Conservation (phyloP, 2,113 vertebrate species). For the Grus americana region DNA sequence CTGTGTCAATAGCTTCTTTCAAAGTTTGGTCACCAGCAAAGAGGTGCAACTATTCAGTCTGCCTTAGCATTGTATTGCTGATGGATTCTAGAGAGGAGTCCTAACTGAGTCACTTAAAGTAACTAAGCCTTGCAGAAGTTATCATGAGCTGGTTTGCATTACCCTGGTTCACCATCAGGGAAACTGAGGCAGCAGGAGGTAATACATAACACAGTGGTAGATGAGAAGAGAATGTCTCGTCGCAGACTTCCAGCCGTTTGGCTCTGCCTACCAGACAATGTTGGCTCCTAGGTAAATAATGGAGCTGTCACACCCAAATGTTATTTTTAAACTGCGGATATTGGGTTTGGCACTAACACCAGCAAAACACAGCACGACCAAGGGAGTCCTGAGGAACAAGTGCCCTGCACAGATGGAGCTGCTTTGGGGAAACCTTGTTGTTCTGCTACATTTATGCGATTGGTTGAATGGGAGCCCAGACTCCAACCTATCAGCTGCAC, state of each 20-base stretch:
- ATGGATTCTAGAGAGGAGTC: neutral
- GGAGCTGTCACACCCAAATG: slow-evolving; percentile 28
- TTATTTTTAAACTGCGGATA: slow-evolving; percentile 15
- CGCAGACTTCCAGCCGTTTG: neutral
- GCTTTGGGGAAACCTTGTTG: slow-evolving; percentile 5
- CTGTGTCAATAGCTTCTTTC: neutral
- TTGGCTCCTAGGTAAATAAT: slow-evolving; percentile 28
- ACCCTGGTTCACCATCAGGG: neutral
- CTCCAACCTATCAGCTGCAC: neutral
- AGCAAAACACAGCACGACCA: neutral
- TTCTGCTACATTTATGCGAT: neutral
- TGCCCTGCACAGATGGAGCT: slow-evolving; percentile 36
- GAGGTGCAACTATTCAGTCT: neutral
- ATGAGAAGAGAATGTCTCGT: neutral
- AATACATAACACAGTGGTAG: neutral
- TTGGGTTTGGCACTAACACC: slow-evolving; percentile 31
- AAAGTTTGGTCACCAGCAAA: neutral
- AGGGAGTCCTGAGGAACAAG: slow-evolving; percentile 29
- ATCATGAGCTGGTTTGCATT: neutral
- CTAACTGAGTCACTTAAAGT: neutral
- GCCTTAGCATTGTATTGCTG: neutral
- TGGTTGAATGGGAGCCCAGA: neutral
- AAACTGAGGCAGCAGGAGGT: slow-evolving; percentile 47
- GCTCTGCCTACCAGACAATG: slow-evolving; percentile 3
- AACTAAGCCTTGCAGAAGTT: neutral